These are phyloP conservation scores for Strongylocentrotus purpuratus DNA, from an alignment of 35 echinoderm and acorn worm genomes.

Conservation along the genomic window DNA sequence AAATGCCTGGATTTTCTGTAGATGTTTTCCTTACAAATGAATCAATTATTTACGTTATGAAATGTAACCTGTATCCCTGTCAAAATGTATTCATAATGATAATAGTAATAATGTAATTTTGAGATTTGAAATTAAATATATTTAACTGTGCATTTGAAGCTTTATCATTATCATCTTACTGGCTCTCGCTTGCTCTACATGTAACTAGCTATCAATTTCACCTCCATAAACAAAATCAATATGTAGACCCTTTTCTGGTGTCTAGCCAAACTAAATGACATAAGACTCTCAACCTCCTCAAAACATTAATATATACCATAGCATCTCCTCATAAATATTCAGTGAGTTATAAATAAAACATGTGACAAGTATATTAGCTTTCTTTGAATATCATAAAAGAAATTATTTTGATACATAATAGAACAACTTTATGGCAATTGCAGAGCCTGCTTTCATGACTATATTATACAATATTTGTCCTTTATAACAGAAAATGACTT, in stretches of 20 bases:
- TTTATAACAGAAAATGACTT: not conserved
- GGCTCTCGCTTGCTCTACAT: not conserved
- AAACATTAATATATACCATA: not conserved
- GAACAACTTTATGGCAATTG: too few species aligned
- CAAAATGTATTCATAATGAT: not conserved
- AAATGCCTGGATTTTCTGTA: too few species aligned
- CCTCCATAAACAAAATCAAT: too few species aligned
- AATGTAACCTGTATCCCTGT: too few species aligned
- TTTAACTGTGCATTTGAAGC: not conserved
- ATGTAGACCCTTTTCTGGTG: too few species aligned
- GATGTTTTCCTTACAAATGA: too few species aligned
- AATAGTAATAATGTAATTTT: not conserved
- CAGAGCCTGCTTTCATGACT: not conserved
- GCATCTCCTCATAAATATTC: not conserved
- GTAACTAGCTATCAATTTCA: not conserved
- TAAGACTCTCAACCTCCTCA: not conserved
- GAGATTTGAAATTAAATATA: not conserved
- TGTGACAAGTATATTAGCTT: not conserved
- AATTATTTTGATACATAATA: too few species aligned
- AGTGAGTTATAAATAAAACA: not conserved
- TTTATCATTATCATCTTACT: not conserved
- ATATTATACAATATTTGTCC: not conserved
- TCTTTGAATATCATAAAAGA: not conserved
- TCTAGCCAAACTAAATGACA: too few species aligned
- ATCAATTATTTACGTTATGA: too few species aligned